Base-by-base conservation (phyloP, 2,888 invertebrate species). In the Anthoptus insignis region DNA sequence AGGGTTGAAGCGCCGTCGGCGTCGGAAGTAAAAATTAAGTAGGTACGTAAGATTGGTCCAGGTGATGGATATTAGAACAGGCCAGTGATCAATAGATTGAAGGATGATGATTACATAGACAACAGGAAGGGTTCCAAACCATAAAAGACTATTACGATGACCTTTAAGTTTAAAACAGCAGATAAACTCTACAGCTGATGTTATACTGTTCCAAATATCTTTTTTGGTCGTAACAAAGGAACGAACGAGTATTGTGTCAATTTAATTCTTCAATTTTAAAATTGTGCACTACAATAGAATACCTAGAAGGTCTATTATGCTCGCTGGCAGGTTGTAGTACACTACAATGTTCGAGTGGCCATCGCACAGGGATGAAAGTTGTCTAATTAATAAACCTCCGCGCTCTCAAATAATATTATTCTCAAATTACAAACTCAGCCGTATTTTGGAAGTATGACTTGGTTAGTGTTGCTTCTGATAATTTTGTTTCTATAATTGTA, bases 381-480 rank as follows among this genome's bases (percentile, higher is more conserved):
- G 81, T 76, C 82, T 88, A 89, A 89, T 89, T 89, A 89, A 82
- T 80, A 82, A 81, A 77, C 81, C 79, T 81, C 81, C 77, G 84
- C 82, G 81, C 73, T 81, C 69, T 67, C 71, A 76, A 75, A 74
- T 80, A 80, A 77, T 70, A 75, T 70, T 75, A 69, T 79, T 84
- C 81, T 77, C 70, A 73, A 45, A 56, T 64, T 65, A 60, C 53
- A 24, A n/a, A 32, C 56, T 56, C 42, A 42, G 39, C 53, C 61
- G 34, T 22, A 49, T 63, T 63, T 63, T 54, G 60, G 53, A 45
- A 53, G 32, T 61, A 53, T 32, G 42, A 45, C 32, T n/a, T 61
- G 34, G 45, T 59, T 34, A 61, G 53, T 54, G 60, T 61, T 61
- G 24, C 45, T 61, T 53, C 53, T 53, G 53, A 59, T 19, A 27